These are phyloP conservation scores for Ormyrus thymus DNA, from an alignment of 2,888 invertebrate species.

Conservation along the genomic window DNA sequence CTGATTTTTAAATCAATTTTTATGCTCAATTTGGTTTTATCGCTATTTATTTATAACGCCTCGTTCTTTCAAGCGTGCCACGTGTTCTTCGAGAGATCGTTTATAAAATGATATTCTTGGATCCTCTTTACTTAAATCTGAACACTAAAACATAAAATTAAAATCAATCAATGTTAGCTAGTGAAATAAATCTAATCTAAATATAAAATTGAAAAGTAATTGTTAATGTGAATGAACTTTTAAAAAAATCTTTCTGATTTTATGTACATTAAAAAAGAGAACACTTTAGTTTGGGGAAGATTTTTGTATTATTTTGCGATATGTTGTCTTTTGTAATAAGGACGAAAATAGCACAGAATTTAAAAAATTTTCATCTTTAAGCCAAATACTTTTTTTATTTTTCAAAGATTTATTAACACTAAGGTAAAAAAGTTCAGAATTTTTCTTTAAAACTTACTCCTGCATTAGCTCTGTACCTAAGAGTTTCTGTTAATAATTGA, in stretches of 20 bases:
- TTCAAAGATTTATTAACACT: background rate
- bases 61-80: conserved; percentile 56
- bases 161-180: background rate
- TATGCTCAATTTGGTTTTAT: background rate
- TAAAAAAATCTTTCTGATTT: background rate
- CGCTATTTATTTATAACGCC: conserved; percentile 58
- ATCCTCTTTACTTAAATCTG: conserved; percentile 59
- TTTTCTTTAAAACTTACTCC: conserved; percentile 57
- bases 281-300: background rate
- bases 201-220: background rate
- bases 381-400: background rate
- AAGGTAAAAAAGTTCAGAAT: background rate
- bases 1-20: conserved; percentile 1
- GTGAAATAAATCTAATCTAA: background rate
- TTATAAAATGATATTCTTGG: conserved; percentile 61
- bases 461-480: conserved; percentile 62
- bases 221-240: background rate
- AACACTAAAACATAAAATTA: conserved; percentile 61
- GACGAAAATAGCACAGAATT: background rate
- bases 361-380: background rate
- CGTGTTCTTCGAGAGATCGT: conserved; percentile 59
- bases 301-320: background rate
- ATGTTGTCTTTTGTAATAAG: background rate
- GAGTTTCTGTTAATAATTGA: conserved; percentile 73
- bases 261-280: background rate